phyloP scores from a whole-genome alignment of 2,888 invertebrate genomes.

The Watsonalla binaria region DNA sequence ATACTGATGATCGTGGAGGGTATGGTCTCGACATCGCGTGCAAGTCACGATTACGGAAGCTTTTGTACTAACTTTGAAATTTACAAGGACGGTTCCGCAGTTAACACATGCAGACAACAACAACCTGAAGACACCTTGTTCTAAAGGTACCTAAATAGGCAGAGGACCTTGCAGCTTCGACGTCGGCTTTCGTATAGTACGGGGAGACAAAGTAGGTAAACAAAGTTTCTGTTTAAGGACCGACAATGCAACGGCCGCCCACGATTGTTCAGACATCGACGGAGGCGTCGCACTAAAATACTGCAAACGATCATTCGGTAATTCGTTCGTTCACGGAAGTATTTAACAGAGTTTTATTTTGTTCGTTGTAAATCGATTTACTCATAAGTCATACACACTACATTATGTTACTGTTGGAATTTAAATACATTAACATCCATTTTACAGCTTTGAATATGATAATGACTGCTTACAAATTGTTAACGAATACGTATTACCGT shows the following conservation, averaged over 20 bases:
- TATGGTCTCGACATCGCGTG: slow-evolving; percentile 29
- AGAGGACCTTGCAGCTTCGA: slow-evolving; percentile 52
- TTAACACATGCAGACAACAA: slow-evolving; percentile 40
- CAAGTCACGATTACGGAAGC: slow-evolving; percentile 62
- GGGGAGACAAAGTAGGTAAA: slow-evolving; percentile 68
- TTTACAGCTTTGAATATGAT: slow-evolving; percentile 2
- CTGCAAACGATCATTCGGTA: slow-evolving; percentile 61
- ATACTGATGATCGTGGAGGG: slow-evolving; percentile 38
- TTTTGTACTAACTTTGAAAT: slow-evolving; percentile 42
- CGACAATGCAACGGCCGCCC: slow-evolving; percentile 72
- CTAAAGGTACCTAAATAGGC: slow-evolving; percentile 50
- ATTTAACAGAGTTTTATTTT: slow-evolving; percentile 44
- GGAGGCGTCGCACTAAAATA: slow-evolving; percentile 64
- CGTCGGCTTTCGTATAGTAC: slow-evolving; percentile 52
- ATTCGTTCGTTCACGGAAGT: slow-evolving; percentile 67
- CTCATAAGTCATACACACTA: slow-evolving; percentile 20
- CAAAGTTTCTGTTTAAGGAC: slow-evolving; percentile 64
- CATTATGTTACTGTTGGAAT: slow-evolving; percentile 24
- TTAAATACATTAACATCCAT: slow-evolving; percentile 9
- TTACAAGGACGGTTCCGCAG: slow-evolving; percentile 36
- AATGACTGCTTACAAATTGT: background rate
- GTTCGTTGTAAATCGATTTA: slow-evolving; percentile 38
- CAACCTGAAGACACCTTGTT: slow-evolving; percentile 42
- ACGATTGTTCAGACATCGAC: slow-evolving; percentile 57
- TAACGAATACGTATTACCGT: too few species aligned